phyloP scores from a whole-genome alignment of 2,113 vertebrate genomes.

The Cavia porcellus region DNA sequence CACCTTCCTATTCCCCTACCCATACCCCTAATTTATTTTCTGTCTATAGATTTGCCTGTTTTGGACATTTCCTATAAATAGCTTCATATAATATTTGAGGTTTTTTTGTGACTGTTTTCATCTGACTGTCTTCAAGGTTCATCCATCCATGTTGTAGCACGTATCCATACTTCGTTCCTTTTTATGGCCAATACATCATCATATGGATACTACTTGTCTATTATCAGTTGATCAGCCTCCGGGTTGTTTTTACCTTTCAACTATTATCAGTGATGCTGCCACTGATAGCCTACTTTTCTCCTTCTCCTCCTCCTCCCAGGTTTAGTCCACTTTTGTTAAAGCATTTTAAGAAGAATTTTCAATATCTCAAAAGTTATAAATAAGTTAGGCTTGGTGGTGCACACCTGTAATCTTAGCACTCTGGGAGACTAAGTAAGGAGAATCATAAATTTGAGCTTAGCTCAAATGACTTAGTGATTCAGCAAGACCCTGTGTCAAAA shows the following conservation, averaged over 20 bases:
- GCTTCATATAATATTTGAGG: neutral
- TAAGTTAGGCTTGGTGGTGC: neutral
- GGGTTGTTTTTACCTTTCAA: neutral
- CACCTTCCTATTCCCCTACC: too few relatives aligned
- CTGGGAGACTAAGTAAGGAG: neutral
- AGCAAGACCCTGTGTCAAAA: neutral
- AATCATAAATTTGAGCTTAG: neutral
- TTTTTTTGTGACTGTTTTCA: slow-evolving; percentile 11
- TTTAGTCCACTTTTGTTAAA: neutral
- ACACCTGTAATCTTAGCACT: neutral
- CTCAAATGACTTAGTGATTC: neutral
- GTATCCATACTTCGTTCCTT: neutral
- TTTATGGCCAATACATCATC: neutral
- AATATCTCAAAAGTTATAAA: neutral
- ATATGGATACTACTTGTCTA: neutral
- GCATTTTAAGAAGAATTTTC: neutral
- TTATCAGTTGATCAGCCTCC: neutral
- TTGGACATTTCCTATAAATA: neutral
- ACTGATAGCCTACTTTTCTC: neutral
- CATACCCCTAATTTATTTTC: neutral
- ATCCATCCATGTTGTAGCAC: neutral
- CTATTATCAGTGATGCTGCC: neutral
- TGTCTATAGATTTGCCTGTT: neutral
- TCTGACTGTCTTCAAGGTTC: neutral
- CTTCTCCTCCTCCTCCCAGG: too few relatives aligned